A percentile compares a stretch with the other conserved stretches of the same genome.
Evolutionary conservation across 2,113 vertebrate genomes (phyloP).

Genomic region (Cinclus cinclus): DNA sequence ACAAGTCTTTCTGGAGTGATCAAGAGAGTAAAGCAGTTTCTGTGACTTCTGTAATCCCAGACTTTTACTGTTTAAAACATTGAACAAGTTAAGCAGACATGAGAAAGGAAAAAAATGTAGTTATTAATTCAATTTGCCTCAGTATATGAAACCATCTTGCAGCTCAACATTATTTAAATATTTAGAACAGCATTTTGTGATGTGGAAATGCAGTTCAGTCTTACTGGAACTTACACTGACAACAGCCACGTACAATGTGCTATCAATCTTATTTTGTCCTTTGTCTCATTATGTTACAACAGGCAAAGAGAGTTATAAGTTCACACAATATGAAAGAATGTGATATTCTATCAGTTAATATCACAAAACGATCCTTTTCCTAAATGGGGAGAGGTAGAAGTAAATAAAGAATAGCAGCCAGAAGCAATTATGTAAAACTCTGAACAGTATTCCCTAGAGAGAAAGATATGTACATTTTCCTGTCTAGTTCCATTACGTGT

Average conservation of each 20-base stretch:
- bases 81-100: not conserved
- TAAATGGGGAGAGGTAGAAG: not conserved
- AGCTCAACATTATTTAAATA: not conserved
- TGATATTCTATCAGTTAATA: not conserved
- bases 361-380: not conserved
- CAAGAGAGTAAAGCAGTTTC: not conserved
- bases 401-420: conserved; percentile 39
- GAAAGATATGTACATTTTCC: conserved; percentile 17
- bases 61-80: not conserved
- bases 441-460: conserved; percentile 1
- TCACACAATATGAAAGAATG: not conserved
- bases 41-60: not conserved
- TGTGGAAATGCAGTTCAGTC: not conserved
- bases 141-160: not conserved
- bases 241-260: fast-evolving
- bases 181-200: not conserved
- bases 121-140: not conserved
- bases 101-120: not conserved
- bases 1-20: not conserved
- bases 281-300: not conserved
- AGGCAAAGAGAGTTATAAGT: not conserved
- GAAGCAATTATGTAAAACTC: conserved; percentile 40
- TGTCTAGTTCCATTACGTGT: conserved; percentile 32
- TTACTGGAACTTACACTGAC: not conserved
- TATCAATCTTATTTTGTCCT: not conserved